Base-by-base conservation (phyloP, 2,113 vertebrate genomes). In the Motacilla alba region DNA sequence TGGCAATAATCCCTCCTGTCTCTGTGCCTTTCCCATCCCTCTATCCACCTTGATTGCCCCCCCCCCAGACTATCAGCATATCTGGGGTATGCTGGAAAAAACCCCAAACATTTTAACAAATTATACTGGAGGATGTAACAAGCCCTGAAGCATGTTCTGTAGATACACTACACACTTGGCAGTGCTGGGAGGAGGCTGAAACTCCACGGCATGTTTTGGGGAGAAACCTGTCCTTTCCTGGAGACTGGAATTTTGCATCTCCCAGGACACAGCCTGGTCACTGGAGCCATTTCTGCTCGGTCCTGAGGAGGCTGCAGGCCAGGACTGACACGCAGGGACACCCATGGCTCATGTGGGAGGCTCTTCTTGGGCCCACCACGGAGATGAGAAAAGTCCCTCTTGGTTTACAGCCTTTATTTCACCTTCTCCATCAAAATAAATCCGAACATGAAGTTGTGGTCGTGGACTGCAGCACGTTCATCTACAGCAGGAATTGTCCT, bases 381-480 rank as follows among this genome's bases (percentile, higher is more conserved):
- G 60, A 63, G 15, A n/a, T 43, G 10, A n/a, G 33, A 28, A 22
- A 92, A 69, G 43, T 8, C 52, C 11, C 21, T 77, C 39, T 19
- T 49, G 35, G 58, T 5, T 37, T 10, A 46, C 1, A 1, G n/a
- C 9, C 14, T 55, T 79, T 59, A n/a, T 82, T 86, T 63, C 55
- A 47, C 21, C 18, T 76, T 55, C 33, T 49, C 63, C 24, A 6
- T 17, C 27, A 73, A 89, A 68, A 41, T 18, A 43, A 72, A 62
- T 62, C 11, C 0, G 0, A 55, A n/a, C 5, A 4, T 7, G n/a
- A 75, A 60, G 35, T 6, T 37, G 69, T 44, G 21, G 8, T 23
- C 41, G 33, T 8, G 0, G 1, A 31, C 14, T 26, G 39, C 73
- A 43, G 8, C 15, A 13, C 43, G n/a, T 9, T 19, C 43, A 63